Percentiles rank a stretch among this genome's conserved stretches.
Conservation (phyloP, 2,888 invertebrate species). For the Herminia tarsipennalis region DNA sequence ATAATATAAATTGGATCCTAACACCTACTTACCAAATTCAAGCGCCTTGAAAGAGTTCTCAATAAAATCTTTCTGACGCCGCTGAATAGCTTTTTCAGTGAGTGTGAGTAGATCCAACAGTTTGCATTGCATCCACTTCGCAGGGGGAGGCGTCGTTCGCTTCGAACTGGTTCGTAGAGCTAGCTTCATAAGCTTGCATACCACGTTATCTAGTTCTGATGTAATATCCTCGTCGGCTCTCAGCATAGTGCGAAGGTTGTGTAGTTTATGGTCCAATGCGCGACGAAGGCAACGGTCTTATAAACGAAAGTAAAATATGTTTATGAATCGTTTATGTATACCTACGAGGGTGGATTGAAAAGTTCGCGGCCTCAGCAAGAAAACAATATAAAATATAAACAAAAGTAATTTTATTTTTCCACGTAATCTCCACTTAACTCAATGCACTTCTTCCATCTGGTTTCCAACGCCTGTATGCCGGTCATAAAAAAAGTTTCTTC, state of each 20-base stretch:
- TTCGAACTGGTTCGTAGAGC: conserved; percentile 58
- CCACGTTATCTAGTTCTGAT: conserved; percentile 66
- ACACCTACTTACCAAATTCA: conserved; percentile 51
- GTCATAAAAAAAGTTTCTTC: no score
- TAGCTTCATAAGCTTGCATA: conserved; percentile 72
- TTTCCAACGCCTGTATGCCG: no score
- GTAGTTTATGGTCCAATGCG: conserved; percentile 69
- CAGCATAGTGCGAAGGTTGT: conserved; percentile 62
- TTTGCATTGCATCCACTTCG: conserved; percentile 74
- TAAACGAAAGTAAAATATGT: conserved; percentile 1
- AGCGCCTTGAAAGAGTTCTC: conserved; percentile 55
- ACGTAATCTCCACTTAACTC: no score
- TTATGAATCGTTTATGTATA: not conserved
- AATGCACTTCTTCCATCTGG: no score
- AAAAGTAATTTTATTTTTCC: no score
- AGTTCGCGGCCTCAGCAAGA: no score
- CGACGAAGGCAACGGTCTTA: conserved; percentile 65
- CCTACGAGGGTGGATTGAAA: no score
- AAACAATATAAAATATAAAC: no score
- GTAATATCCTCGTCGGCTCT: conserved; percentile 69
- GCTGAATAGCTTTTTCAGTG: conserved; percentile 71
- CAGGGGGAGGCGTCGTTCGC: conserved; percentile 54
- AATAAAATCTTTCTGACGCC: conserved; percentile 56
- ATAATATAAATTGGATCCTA: no score
- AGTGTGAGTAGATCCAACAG: conserved; percentile 70